phyloP scores from a whole-genome alignment of 2,113 vertebrate genomes.

The Nothoprocta perdicaria region DNA sequence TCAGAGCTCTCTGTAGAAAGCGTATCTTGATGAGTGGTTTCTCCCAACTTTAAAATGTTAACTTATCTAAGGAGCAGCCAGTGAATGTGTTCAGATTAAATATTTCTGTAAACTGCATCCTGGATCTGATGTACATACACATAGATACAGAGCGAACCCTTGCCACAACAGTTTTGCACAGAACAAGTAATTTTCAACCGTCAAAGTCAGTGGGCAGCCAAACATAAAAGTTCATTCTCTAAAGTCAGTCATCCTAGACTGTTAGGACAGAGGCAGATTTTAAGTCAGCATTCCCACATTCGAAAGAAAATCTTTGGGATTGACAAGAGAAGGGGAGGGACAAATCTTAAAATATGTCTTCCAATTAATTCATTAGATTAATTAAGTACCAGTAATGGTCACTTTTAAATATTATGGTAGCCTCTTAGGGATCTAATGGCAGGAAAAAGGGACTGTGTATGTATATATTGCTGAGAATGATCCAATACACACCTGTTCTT shows the following conservation, averaged over 20 bases:
- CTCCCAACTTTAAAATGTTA: background rate
- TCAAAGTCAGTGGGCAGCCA: background rate
- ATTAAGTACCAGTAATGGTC: background rate
- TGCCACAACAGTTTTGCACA: background rate
- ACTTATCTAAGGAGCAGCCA: background rate
- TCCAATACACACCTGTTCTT: no score
- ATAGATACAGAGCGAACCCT: background rate
- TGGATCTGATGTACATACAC: background rate
- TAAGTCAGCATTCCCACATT: background rate
- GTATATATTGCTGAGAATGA: background rate
- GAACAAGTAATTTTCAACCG: background rate
- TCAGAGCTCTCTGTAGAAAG: background rate
- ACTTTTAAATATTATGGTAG: background rate
- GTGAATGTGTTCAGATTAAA: rapidly evolving
- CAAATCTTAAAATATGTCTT: background rate
- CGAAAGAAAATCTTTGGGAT: background rate
- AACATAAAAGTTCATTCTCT: background rate
- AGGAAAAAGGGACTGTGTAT: background rate
- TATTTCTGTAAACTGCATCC: background rate
- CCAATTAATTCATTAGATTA: background rate
- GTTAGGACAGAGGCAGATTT: background rate
- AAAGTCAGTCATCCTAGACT: background rate
- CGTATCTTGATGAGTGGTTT: background rate
- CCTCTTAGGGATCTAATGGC: background rate
- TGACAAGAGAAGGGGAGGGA: rapidly evolving